Evolutionary conservation across 92 coral and sea anemone species (phyloP).

Genomic region (Porites lobata): DNA sequence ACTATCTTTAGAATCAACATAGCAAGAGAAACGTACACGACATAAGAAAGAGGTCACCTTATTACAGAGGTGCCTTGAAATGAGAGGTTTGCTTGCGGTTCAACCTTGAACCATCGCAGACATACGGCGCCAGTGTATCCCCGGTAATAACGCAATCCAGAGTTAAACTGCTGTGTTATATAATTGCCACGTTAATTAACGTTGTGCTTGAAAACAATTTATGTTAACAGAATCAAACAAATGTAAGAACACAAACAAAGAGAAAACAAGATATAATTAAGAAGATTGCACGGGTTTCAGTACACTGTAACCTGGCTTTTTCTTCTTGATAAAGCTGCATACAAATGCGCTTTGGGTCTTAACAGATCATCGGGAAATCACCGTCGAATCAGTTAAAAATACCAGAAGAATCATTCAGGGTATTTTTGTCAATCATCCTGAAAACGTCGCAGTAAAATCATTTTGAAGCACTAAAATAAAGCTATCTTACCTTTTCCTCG

Average conservation of each 20-base stretch:
- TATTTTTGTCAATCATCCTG: neutral
- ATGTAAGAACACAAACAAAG: neutral
- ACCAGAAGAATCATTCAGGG: too few species aligned
- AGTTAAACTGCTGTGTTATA: neutral
- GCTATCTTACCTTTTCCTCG: slow-evolving; percentile 31
- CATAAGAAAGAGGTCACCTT: too few species aligned
- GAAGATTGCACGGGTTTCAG: neutral
- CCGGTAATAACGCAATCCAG: slow-evolving; percentile 17
- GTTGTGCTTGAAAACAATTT: slow-evolving; percentile 18
- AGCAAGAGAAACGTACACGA: too few species aligned
- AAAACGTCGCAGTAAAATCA: neutral
- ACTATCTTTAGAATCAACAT: too few species aligned
- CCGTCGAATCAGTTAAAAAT: too few species aligned
- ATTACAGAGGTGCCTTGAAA: too few species aligned
- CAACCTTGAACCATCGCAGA: too few species aligned
- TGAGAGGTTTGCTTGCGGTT: too few species aligned
- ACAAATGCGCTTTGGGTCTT: neutral
- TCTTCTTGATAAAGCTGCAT: neutral
- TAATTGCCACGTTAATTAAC: neutral
- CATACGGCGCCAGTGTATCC: neutral
- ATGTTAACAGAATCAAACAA: slow-evolving; percentile 8
- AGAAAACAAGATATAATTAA: neutral
- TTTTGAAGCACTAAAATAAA: neutral
- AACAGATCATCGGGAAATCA: too few species aligned
- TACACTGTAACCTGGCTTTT: neutral